These are phyloP conservation scores for Chrysotoxum bicinctum DNA, from an alignment of 2,888 invertebrate species.

Conservation along the genomic window DNA sequence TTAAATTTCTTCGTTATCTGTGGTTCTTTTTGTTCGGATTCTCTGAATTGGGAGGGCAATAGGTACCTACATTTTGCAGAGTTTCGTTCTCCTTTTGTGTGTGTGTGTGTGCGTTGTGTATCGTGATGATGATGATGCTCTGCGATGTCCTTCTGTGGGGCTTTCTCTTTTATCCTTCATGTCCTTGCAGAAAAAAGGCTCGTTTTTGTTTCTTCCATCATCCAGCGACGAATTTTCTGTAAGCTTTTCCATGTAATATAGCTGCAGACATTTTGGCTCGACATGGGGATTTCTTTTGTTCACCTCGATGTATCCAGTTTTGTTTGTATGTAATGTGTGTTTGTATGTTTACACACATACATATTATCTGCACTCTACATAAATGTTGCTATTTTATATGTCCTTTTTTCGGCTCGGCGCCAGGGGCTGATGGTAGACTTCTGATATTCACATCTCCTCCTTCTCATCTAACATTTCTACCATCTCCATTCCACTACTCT, in stretches of 20 bases:
- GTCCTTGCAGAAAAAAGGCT: constrained; percentile 49
- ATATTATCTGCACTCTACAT: neutral
- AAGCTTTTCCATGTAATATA: constrained; percentile 59
- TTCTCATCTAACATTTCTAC: neutral
- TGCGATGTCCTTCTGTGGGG: constrained; percentile 44
- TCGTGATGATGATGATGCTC: constrained; percentile 6
- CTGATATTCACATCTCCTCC: constrained; percentile 25
- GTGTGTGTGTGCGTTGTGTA: neutral
- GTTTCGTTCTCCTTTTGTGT: neutral
- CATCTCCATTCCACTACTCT: neutral
- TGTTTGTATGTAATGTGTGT: neutral
- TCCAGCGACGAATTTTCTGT: neutral
- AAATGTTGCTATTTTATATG: constrained; percentile 14
- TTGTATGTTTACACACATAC: neutral
- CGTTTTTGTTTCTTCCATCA: constrained; percentile 13
- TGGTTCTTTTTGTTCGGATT: neutral
- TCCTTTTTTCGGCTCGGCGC: constrained; percentile 55
- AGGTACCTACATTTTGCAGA: neutral
- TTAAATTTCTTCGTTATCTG: constrained; percentile 6
- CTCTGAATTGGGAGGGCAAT: neutral
- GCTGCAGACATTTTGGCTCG: constrained; percentile 70
- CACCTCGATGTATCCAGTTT: neutral
- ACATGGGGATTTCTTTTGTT: constrained; percentile 65
- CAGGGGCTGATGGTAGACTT: constrained; percentile 61
- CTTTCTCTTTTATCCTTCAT: constrained; percentile 44